Evolutionary conservation across 1,140 invertebrate genomes (phyloP).

Genomic region (Musca vetustissima): DNA sequence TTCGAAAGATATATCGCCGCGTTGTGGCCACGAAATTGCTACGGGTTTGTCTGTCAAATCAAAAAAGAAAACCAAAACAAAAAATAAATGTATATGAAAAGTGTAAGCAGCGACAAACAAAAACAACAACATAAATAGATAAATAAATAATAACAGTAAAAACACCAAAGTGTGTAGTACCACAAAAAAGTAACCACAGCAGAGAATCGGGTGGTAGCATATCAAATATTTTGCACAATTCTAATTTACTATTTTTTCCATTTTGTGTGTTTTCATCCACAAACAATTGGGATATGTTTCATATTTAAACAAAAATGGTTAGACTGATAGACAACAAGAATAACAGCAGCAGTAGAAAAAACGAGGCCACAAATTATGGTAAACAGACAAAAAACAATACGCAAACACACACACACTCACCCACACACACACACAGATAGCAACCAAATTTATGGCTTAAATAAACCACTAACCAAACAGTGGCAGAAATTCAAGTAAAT

Average conservation of each 20-base stretch:
- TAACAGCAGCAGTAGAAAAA: no score
- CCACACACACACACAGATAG: neutral
- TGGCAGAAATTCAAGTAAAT: no score
- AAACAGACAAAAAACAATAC: neutral
- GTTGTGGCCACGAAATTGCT: constrained; percentile 66
- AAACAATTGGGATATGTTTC: no score
- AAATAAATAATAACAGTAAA: constrained; percentile 5
- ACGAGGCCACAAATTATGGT: neutral
- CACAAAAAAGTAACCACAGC: no score
- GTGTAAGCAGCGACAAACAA: neutral
- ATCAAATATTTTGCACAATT: no score
- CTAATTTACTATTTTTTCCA: no score
- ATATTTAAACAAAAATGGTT: no score
- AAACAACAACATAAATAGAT: neutral
- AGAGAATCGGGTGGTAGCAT: no score
- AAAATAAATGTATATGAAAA: neutral
- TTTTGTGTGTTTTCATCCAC: no score
- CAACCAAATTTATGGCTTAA: neutral
- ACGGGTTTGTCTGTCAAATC: constrained; percentile 58
- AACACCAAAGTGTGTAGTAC: no score
- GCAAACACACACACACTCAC: neutral
- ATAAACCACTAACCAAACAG: no score
- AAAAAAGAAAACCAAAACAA: constrained; percentile 17
- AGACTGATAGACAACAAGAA: no score
- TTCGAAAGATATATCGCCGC: constrained; percentile 71